Evolutionary conservation across 2,113 vertebrate species (phyloP).

Genomic region (Zosterops pallidus): DNA sequence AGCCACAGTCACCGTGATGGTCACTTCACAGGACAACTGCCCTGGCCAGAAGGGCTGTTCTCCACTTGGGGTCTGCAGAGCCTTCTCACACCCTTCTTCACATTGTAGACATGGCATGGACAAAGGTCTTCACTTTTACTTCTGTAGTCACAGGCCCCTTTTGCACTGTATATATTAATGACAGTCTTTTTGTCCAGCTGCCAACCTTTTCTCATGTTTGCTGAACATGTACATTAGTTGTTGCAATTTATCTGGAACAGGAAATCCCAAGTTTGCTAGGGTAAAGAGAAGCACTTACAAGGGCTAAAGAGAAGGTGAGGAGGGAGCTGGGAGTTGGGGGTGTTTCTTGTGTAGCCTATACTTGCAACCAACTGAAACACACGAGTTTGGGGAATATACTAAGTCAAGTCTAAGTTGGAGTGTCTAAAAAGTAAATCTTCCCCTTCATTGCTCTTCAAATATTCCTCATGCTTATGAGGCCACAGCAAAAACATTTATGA

Average conservation of each 20-base stretch:
- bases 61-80: rapidly evolving
- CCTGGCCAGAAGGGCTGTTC: background rate
- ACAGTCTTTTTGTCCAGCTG: background rate
- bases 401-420: background rate
- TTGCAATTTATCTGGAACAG: background rate
- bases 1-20: background rate
- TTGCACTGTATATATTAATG: background rate
- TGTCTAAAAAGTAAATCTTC: background rate
- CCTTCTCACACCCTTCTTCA: background rate
- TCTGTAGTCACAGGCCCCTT: background rate
- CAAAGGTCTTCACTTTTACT: background rate
- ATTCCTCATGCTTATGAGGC: background rate
- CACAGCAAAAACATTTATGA: background rate
- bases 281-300: background rate
- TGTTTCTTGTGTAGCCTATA: background rate
- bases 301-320: background rate
- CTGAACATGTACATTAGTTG: background rate
- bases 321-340: background rate
- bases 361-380: background rate
- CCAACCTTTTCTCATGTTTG: background rate
- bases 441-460: background rate
- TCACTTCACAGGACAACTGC: background rate
- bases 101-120: background rate
- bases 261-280: background rate
- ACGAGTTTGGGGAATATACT: background rate